phyloP scores from a whole-genome alignment of 2,888 invertebrate species.

The Elysia crispata region DNA sequence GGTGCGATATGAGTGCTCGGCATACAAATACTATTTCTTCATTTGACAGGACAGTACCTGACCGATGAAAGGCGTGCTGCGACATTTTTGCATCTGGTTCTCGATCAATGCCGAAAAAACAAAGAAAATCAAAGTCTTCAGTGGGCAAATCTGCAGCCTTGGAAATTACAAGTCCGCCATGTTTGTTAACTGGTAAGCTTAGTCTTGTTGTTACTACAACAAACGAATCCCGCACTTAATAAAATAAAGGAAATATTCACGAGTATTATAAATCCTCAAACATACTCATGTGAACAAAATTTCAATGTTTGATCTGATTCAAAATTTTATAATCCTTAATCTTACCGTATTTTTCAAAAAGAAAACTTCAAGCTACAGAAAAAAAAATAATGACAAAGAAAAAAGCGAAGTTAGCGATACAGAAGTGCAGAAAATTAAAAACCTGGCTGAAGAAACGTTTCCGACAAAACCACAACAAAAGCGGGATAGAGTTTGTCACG shows the following conservation, averaged over 20 bases:
- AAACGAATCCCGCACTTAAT: conserved; percentile 44
- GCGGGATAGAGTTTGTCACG: no score
- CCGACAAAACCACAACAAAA: no score
- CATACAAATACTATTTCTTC: conserved; percentile 62
- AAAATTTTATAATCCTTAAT: no score
- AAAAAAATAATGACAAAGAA: no score
- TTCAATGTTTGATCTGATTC: no score
- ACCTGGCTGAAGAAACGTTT: neutral
- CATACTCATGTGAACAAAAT: neutral
- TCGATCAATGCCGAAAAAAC: neutral
- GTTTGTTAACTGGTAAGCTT: conserved; percentile 11
- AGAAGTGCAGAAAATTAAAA: no score
- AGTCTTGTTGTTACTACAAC: conserved; percentile 51
- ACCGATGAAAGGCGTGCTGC: conserved; percentile 48
- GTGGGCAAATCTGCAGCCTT: no score
- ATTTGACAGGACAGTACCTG: conserved; percentile 51
- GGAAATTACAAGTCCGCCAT: no score
- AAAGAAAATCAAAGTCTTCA: neutral
- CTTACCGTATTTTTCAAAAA: no score
- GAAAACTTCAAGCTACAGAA: no score
- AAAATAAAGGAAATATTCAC: neutral
- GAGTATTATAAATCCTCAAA: no score
- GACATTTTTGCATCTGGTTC: conserved; percentile 42
- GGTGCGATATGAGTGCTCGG: conserved; percentile 58
- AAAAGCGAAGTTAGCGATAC: no score